Evolutionary conservation across 2,113 vertebrate species (phyloP).

Genomic region (Pongo pygmaeus): DNA sequence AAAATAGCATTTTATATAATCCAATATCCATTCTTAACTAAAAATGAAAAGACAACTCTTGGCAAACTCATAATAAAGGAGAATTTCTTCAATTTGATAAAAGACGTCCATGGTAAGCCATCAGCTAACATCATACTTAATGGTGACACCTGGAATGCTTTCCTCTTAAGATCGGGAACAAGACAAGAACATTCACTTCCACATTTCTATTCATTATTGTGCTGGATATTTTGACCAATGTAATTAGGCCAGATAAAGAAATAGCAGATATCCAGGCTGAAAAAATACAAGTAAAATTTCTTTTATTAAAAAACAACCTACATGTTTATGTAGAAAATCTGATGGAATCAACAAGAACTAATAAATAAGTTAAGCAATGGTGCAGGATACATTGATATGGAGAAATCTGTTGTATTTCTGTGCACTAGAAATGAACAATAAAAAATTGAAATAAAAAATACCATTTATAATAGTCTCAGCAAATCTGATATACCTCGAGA

Average conservation of each 20-base stretch:
- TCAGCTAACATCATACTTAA: background rate
- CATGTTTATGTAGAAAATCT: background rate
- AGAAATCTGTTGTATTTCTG: background rate
- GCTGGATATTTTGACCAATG: background rate
- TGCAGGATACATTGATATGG: background rate
- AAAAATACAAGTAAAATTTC: background rate
- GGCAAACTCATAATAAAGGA: background rate
- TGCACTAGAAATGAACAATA: background rate
- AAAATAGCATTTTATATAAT: background rate
- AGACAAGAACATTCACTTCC: background rate
- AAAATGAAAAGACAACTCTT: background rate
- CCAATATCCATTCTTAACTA: background rate
- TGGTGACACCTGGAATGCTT: background rate
- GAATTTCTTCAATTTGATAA: background rate
- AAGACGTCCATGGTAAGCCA: background rate
- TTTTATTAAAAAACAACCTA: background rate
- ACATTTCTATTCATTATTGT: background rate
- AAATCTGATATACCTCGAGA: background rate
- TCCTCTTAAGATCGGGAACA: background rate
- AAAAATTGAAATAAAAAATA: background rate
- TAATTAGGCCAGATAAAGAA: background rate
- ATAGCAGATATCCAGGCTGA: background rate
- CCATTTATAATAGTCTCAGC: background rate
- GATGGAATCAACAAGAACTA: background rate
- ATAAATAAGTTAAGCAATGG: background rate